Conservation (phyloP, 1,140 invertebrate species). For the Bombus superbus region DNA sequence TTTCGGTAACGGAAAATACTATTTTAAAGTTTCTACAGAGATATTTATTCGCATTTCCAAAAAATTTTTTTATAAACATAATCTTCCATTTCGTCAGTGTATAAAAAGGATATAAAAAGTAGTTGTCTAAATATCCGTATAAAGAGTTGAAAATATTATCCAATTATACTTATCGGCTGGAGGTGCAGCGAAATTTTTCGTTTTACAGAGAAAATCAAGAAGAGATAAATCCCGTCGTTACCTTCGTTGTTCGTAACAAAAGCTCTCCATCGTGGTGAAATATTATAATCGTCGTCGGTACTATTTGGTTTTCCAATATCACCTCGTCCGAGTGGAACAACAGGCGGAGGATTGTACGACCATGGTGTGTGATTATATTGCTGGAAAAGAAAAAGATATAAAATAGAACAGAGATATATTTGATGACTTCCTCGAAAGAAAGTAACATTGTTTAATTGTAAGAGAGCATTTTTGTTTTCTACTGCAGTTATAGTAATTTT, state of each 20-base stretch:
- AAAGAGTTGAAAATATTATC: too few relatives aligned
- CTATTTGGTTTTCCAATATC: slow-evolving; percentile 58
- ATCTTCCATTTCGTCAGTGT: background rate
- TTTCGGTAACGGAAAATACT: too few relatives aligned
- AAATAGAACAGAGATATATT: background rate
- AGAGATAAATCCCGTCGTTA: slow-evolving; percentile 27
- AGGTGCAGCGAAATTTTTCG: background rate
- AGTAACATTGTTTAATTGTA: background rate
- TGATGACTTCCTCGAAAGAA: too few relatives aligned
- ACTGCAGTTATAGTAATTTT: too few relatives aligned
- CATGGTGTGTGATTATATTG: slow-evolving; percentile 53
- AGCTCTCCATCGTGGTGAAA: slow-evolving; percentile 40
- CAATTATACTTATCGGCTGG: background rate
- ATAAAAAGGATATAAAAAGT: background rate
- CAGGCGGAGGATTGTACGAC: slow-evolving; percentile 26
- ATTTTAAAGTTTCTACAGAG: too few relatives aligned
- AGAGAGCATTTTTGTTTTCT: too few relatives aligned
- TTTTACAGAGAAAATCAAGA: background rate
- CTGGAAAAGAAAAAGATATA: slow-evolving; percentile 24
- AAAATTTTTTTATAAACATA: background rate
- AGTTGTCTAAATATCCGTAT: background rate
- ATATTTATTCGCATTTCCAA: background rate
- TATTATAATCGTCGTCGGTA: slow-evolving; percentile 55
- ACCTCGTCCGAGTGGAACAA: slow-evolving; percentile 57
- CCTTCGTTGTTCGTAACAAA: slow-evolving; percentile 53